Evolutionary conservation across 1,140 invertebrate species (phyloP), one percentile per base, ranked within the genome.

Genomic region (Danaus melanippus): DNA sequence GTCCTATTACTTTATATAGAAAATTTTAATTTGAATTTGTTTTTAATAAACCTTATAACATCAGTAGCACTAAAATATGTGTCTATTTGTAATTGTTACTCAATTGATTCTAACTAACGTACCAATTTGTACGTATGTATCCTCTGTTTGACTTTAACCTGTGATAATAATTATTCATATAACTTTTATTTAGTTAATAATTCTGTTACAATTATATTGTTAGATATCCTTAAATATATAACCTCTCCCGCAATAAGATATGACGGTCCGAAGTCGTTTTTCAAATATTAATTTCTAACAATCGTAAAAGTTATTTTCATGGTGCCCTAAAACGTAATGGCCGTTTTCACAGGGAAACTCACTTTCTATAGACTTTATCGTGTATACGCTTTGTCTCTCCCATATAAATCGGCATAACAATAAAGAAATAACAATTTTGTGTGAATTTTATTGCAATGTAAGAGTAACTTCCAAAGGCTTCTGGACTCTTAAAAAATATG

Each of bases 211-310:
- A 32, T 32, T 32, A 8, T 32, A 32, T 32, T 32, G 6, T 32
- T 32, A 32, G 21, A 32, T 32, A 32, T 32, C 21, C 21, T 32
- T 3, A 32, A 32, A 32, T 32, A 32, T 32, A 32, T 32, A 32
- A 32, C 15, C 40, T 17, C 41, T 71, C 75, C 74, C 76, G 71
- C 67, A 47, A 59, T 54, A 62, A 78, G 64, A 71, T 77, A 77
- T 63, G 67, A 72, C 60, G 71, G 73, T 76, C 67, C 62, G 61
- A 69, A 71, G 62, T 67, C 72, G 67, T 82, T 81, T 81, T 82
- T 79, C 74, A 77, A 76, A 79, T 79, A 83, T 84, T 81, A 85
- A 83, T 83, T 79, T 67, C 66, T 74, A 82, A 82, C 79, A 83
- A 79, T 79, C 79, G 73, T 83, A 82, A 84, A 85, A 82, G 71